These are phyloP conservation scores for Thunnus thynnus DNA, from an alignment of 2,113 vertebrate species.

Conservation along the genomic window DNA sequence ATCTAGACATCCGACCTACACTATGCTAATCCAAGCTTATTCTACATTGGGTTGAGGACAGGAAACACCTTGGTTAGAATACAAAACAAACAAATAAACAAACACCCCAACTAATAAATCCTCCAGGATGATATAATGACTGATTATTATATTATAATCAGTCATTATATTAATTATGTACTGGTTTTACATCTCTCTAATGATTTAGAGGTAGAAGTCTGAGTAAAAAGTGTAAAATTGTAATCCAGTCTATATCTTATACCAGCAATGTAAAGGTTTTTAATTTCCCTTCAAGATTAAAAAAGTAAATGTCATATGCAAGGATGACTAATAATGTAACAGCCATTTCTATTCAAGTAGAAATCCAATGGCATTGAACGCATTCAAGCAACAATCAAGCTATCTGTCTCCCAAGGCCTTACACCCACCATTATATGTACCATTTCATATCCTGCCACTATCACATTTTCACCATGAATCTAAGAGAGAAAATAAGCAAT, in stretches of 20 bases:
- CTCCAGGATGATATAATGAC: too few species aligned
- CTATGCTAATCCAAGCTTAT: not conserved
- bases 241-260: too few species aligned
- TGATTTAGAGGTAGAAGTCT: too few species aligned
- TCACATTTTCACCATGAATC: not conserved
- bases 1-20: too few species aligned
- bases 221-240: too few species aligned
- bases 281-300: not conserved
- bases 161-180: too few species aligned
- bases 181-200: not conserved
- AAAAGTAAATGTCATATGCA: not conserved
- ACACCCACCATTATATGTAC: not conserved
- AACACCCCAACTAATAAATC: too few species aligned
- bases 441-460: conserved; percentile 12
- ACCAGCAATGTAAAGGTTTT: not conserved
- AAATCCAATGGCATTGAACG: not conserved
- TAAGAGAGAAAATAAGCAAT: conserved; percentile 10
- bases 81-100: too few species aligned
- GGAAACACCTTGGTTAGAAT: not conserved
- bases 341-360: not conserved
- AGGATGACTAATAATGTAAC: not conserved
- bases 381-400: conserved; percentile 12
- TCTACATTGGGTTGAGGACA: not conserved
- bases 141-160: too few species aligned
- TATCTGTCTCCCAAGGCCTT: conserved; percentile 16